Conservation (phyloP, 2,888 invertebrate species). For the Drosophila emarginata region DNA sequence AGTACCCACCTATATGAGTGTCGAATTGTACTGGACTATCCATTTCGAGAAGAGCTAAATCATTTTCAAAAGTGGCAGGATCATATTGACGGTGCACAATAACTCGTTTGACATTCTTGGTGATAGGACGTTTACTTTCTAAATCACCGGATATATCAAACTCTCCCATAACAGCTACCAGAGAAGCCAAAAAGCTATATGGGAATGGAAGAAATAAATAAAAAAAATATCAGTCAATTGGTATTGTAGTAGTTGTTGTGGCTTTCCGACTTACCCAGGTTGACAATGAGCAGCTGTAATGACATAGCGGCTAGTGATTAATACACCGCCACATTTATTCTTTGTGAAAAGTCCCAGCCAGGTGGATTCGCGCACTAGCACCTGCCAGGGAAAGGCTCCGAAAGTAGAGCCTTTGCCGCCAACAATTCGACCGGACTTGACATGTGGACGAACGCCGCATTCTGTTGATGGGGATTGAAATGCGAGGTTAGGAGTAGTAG, state of each 20-base stretch:
- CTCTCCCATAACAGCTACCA: slow-evolving; percentile 95
- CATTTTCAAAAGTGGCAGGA: slow-evolving; percentile 95
- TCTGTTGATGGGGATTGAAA: slow-evolving; percentile 85
- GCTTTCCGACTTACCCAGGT: slow-evolving; percentile 87
- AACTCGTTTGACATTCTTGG: slow-evolving; percentile 92
- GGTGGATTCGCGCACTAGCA: slow-evolving; percentile 94
- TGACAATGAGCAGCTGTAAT: slow-evolving; percentile 97
- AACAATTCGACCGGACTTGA: slow-evolving; percentile 92
- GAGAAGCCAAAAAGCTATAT: slow-evolving; percentile 90
- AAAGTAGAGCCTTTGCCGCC: slow-evolving; percentile 94
- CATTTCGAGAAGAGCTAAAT: slow-evolving; percentile 92
- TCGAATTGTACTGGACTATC: slow-evolving; percentile 92
- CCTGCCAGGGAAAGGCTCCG: slow-evolving; percentile 97
- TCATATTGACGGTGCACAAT: slow-evolving; percentile 95
- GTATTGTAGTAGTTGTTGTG: too few species aligned
- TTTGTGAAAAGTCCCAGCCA: slow-evolving; percentile 97
- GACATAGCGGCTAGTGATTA: slow-evolving; percentile 93
- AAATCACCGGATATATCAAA: slow-evolving; percentile 93
- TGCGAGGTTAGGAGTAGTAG: slow-evolving; percentile 82
- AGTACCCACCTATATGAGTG: slow-evolving; percentile 88
- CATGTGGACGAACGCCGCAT: slow-evolving; percentile 92
- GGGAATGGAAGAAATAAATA: too few species aligned
- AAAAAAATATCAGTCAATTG: too few species aligned
- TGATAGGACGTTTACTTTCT: slow-evolving; percentile 89
- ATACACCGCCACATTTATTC: slow-evolving; percentile 96